A percentile compares a stretch with the other conserved stretches of the same genome.
Evolutionary conservation across 35 echinoderm and acorn worm species (phyloP).

Genomic region (Amphiura filiformis): DNA sequence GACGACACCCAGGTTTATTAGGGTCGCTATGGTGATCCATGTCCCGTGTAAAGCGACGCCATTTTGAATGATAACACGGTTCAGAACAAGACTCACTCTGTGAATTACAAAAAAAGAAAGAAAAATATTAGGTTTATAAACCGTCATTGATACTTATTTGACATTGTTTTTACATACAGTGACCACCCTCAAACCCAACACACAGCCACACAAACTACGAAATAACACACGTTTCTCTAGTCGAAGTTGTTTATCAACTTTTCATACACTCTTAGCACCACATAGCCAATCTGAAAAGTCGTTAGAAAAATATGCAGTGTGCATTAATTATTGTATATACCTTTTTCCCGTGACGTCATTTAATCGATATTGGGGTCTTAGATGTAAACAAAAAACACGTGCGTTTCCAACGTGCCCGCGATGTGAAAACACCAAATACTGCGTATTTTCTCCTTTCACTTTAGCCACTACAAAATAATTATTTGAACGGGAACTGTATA

Average conservation of each 20-base stretch:
- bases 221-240: not conserved
- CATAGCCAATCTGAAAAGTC: not conserved
- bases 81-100: conserved; percentile 43
- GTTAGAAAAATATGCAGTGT: too few species aligned
- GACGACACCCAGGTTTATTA: conserved; percentile 73
- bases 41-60: conserved; percentile 79
- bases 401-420: too few species aligned
- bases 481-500: too few species aligned
- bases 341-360: too few species aligned
- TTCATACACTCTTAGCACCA: not conserved
- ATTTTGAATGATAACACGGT: conserved; percentile 79
- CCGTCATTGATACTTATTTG: not conserved
- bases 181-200: too few species aligned
- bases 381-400: too few species aligned
- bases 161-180: not conserved
- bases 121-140: not conserved
- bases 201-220: not conserved
- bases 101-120: conserved; percentile 3
- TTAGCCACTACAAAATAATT: too few species aligned
- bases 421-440: too few species aligned
- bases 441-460: too few species aligned
- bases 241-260: not conserved
- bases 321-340: too few species aligned
- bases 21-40: conserved; percentile 77
- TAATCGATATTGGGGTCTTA: too few species aligned